Conservation (phyloP, 2,797 vertebrate genomes). For the Sarcoramphus papa region DNA sequence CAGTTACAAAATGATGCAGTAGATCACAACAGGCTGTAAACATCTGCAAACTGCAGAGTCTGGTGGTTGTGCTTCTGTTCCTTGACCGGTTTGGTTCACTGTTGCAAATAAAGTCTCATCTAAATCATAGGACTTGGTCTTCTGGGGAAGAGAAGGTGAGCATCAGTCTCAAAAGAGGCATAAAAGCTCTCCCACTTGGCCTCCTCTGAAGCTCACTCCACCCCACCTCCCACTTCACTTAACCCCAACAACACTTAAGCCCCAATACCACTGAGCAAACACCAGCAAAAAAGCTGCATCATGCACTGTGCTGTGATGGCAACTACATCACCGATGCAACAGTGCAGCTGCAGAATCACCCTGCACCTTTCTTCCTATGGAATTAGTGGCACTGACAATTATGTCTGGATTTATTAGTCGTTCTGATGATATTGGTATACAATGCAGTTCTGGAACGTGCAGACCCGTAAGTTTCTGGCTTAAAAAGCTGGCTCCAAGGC, state of each 20-base stretch:
- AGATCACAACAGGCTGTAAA: background rate
- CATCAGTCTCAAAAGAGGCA: background rate
- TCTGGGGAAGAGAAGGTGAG: background rate
- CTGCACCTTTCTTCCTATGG: background rate
- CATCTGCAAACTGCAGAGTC: background rate
- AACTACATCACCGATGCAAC: rapidly evolving
- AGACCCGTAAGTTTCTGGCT: background rate
- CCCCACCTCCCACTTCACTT: background rate
- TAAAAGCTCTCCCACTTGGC: background rate
- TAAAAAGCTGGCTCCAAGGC: background rate
- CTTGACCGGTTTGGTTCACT: background rate
- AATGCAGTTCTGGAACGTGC: background rate
- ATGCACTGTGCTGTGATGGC: rapidly evolving
- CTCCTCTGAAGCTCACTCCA: background rate
- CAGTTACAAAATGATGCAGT: background rate
- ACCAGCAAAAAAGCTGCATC: background rate
- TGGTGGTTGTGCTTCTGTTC: background rate
- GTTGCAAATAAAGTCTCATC: background rate
- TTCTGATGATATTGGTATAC: background rate
- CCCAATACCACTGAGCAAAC: background rate
- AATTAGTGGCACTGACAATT: background rate
- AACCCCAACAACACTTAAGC: background rate
- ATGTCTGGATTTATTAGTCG: background rate
- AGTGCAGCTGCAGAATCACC: background rate
- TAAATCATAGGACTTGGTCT: background rate